A percentile compares a stretch with the other conserved stretches of the same genome.
Conservation (phyloP, 1,140 invertebrate genomes). For the Eupristina koningsbergeri region DNA sequence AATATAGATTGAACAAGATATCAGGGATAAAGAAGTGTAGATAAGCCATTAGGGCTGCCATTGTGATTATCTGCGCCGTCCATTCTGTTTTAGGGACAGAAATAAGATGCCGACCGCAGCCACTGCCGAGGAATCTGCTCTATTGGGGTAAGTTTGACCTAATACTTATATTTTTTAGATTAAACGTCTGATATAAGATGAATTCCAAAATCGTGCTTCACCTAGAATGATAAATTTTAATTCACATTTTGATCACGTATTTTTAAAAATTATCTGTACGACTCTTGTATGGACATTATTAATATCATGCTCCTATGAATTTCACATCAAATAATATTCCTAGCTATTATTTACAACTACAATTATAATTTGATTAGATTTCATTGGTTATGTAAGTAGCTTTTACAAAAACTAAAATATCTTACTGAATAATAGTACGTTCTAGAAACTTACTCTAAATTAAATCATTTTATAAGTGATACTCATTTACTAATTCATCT, state of each 20-base stretch:
- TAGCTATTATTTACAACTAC: neutral
- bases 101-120: slow-evolving; percentile 80
- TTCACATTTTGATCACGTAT: neutral
- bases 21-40: slow-evolving; percentile 52
- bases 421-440: neutral
- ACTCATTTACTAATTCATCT: neutral
- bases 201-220: neutral
- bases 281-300: no score
- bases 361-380: neutral
- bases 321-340: no score
- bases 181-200: neutral
- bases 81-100: slow-evolving; percentile 76
- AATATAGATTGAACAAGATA: slow-evolving; percentile 12
- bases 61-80: slow-evolving; percentile 70
- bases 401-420: neutral
- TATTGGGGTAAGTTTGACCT: slow-evolving; percentile 78
- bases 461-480: neutral
- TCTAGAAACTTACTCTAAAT: neutral
- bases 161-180: neutral
- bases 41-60: slow-evolving; percentile 64
- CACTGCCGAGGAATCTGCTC: slow-evolving; percentile 80
- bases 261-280: no score
- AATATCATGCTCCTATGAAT: no score
- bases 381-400: neutral
- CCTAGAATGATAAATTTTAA: neutral